Conservation (phyloP, 2,888 invertebrate species). For the Caenorhabditis japonica region DNA sequence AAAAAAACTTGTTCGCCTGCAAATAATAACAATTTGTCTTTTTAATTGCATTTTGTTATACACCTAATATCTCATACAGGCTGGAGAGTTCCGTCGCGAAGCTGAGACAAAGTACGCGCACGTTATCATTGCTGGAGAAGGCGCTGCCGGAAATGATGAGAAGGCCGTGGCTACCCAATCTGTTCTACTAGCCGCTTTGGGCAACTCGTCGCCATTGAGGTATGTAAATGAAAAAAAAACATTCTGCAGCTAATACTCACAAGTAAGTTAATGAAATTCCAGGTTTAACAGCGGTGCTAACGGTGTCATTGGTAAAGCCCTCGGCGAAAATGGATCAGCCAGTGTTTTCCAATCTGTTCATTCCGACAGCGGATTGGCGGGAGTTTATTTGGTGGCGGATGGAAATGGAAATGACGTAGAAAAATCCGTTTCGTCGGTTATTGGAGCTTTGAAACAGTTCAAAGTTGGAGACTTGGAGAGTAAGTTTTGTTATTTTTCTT, state of each 20-base stretch:
- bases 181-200: conserved; percentile 60
- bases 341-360: conserved; percentile 59
- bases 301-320: conserved; percentile 48
- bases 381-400: conserved; percentile 70
- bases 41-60: conserved; percentile 14
- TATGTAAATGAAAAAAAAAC: conserved; percentile 8
- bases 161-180: conserved; percentile 59
- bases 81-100: conserved; percentile 58
- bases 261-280: too few species aligned
- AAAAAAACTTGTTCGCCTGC: conserved; percentile 37
- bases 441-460: conserved; percentile 63
- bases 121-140: conserved; percentile 61
- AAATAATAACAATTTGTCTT: background rate
- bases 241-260: too few species aligned
- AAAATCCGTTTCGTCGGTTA: conserved; percentile 58
- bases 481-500: background rate
- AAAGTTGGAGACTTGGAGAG: conserved; percentile 56
- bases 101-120: conserved; percentile 50
- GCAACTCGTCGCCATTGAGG: conserved; percentile 53
- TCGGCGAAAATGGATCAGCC: conserved; percentile 37
- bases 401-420: conserved; percentile 48
- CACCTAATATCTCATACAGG: conserved; percentile 33
- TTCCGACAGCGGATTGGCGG: conserved; percentile 66
- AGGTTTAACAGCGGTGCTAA: conserved; percentile 44
- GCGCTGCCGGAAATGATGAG: conserved; percentile 54